These are phyloP conservation scores for Labroides dimidiatus DNA, from an alignment of 2,797 vertebrate species.

Conservation along the genomic window DNA sequence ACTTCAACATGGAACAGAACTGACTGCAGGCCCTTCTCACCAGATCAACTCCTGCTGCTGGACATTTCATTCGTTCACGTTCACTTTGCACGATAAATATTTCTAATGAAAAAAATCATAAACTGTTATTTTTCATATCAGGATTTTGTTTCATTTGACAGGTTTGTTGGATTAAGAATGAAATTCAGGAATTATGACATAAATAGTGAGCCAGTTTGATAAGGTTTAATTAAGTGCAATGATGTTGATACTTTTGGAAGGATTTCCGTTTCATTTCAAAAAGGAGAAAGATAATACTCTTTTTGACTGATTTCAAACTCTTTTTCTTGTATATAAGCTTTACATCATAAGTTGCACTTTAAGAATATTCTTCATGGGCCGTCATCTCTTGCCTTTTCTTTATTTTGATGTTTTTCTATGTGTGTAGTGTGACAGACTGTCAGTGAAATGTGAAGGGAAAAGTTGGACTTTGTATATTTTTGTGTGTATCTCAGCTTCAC, in stretches of 20 bases:
- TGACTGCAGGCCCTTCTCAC: conserved; percentile 18
- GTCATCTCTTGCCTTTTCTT: conserved; percentile 1
- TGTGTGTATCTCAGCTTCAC: background rate
- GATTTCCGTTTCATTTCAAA: conserved; percentile 15
- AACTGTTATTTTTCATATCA: conserved; percentile 2
- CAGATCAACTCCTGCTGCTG: background rate
- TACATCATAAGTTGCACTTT: conserved; percentile 13
- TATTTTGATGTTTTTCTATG: background rate
- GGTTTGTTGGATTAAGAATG: background rate
- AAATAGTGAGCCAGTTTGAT: background rate
- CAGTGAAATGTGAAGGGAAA: background rate
- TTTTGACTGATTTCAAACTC: background rate
- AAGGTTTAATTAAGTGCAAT: background rate
- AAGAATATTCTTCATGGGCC: background rate
- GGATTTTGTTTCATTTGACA: background rate
- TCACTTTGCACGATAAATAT: background rate
- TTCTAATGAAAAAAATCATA: conserved; percentile 2
- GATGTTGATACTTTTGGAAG: background rate
- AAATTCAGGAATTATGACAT: background rate
- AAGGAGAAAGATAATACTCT: background rate
- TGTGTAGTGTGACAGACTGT: background rate
- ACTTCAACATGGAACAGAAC: conserved; percentile 74
- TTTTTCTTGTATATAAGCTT: background rate
- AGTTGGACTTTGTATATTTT: background rate
- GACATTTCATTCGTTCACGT: conserved; percentile 1